Conservation (phyloP, 1,140 invertebrate genomes). For the Patella vulgata region DNA sequence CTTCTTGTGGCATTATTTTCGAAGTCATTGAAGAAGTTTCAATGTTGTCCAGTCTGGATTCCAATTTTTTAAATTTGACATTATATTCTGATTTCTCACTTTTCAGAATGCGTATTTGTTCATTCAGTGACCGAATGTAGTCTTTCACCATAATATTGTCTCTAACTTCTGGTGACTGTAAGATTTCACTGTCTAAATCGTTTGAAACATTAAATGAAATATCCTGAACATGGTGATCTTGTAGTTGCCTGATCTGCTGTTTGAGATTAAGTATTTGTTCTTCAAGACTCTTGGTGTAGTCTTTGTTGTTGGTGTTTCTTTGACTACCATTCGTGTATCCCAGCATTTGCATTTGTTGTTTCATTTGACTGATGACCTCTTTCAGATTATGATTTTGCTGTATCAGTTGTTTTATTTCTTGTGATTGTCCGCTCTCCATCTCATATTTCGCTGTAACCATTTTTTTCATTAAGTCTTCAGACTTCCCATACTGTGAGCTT, state of each 20-base stretch:
- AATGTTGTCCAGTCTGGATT: constrained; percentile 54
- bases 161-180: constrained; percentile 45
- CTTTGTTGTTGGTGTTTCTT: no score
- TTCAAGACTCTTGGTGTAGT: constrained; percentile 51
- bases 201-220: constrained; percentile 18
- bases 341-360: constrained; percentile 62
- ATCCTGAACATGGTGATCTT: constrained; percentile 45
- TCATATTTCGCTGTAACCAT: constrained; percentile 56
- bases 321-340: no score
- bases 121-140: constrained; percentile 61
- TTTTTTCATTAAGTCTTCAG: constrained; percentile 60
- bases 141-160: constrained; percentile 50
- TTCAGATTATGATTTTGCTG: constrained; percentile 57
- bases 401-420: constrained; percentile 42
- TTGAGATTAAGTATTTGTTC: constrained; percentile 50
- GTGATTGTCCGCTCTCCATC: not conserved
- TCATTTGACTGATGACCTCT: constrained; percentile 59
- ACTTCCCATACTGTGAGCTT: constrained; percentile 55
- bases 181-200: constrained; percentile 26
- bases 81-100: constrained; percentile 62
- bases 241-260: constrained; percentile 48
- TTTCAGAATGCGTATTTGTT: constrained; percentile 57
- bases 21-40: no score
- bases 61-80: constrained; percentile 60
- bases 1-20: no score